Evolutionary conservation across 1,140 invertebrate genomes (phyloP).

Genomic region (Cephus cinctus): DNA sequence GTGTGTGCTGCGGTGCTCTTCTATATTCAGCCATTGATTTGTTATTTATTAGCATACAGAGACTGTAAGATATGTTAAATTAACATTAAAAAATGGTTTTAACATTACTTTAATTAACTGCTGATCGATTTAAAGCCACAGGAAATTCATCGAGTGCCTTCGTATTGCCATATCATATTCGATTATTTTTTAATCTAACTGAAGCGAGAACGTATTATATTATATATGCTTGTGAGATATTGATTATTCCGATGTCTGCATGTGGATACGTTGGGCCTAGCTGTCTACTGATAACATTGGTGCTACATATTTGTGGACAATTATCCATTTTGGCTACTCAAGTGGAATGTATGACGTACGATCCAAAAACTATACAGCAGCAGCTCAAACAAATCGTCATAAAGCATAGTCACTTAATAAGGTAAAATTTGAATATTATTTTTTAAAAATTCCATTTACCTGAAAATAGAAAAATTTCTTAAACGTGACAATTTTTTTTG

Average conservation of each 20-base stretch:
- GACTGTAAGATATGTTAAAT: too few relatives aligned
- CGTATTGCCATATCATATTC: background rate
- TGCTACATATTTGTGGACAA: background rate
- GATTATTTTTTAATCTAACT: background rate
- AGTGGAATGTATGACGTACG: too few relatives aligned
- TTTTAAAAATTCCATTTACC: background rate
- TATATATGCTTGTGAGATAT: background rate
- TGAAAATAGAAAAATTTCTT: background rate
- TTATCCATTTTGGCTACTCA: background rate
- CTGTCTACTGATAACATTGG: background rate
- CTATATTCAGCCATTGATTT: too few relatives aligned
- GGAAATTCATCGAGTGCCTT: background rate
- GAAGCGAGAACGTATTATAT: background rate
- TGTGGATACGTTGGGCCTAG: background rate
- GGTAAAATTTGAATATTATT: background rate
- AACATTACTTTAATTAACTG: background rate
- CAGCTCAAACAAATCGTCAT: background rate
- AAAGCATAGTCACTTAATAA: background rate
- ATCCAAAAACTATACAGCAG: conserved; percentile 4
- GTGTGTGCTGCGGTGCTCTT: too few relatives aligned
- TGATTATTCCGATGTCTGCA: background rate
- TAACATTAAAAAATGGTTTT: too few relatives aligned
- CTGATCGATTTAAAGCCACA: background rate
- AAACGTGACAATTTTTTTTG: background rate
- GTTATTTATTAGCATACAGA: too few relatives aligned